Conservation (phyloP, 2,797 vertebrate species). For the Hyperoplus lanceolatus region DNA sequence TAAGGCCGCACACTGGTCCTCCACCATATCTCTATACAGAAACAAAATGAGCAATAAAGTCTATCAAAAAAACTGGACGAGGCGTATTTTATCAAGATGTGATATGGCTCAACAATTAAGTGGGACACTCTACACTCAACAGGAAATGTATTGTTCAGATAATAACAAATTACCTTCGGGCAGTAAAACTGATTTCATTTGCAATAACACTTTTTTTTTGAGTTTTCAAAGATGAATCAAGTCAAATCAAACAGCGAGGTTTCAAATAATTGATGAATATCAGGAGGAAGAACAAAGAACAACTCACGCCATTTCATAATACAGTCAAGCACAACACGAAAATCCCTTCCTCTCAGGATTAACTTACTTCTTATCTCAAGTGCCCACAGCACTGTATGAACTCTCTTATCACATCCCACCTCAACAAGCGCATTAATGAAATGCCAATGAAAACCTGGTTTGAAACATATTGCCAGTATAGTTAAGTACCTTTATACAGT, state of each 20-base stretch:
- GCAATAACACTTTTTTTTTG: conserved; percentile 21
- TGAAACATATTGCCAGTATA: not conserved
- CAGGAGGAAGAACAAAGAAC: conserved; percentile 10
- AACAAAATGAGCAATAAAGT: not conserved
- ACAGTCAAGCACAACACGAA: no score
- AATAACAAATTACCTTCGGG: conserved; percentile 37
- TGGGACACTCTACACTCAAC: conserved; percentile 13
- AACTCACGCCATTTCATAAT: no score
- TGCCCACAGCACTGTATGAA: conserved; percentile 23
- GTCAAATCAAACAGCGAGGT: conserved; percentile 2
- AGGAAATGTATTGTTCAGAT: conserved; percentile 8
- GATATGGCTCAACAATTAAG: conserved; percentile 17
- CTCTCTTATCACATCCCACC: conserved; percentile 26
- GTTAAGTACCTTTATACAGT: no score
- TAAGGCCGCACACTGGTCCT: not conserved
- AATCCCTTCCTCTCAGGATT: no score
- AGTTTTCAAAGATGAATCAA: conserved; percentile 34
- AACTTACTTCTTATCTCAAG: conserved; percentile 7
- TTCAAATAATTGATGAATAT: conserved; percentile 26
- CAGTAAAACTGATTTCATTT: conserved; percentile 37
- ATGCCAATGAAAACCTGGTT: conserved; percentile 1
- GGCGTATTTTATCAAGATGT: not conserved
- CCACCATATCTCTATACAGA: not conserved
- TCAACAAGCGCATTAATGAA: not conserved
- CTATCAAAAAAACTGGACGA: not conserved